Conservation (phyloP, 2,888 invertebrate genomes). For the Cenopis cana region DNA sequence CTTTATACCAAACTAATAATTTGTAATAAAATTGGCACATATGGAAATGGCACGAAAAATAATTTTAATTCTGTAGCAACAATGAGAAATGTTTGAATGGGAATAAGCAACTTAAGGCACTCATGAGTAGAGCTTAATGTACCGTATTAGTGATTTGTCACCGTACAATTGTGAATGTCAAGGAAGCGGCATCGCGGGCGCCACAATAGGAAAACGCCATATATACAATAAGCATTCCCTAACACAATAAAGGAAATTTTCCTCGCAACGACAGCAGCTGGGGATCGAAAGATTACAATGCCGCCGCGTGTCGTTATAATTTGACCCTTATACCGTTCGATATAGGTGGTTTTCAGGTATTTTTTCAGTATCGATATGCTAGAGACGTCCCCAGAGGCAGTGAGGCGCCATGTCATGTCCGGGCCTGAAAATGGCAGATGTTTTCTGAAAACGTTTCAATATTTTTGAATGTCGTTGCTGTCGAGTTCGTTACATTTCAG, state of each 20-base stretch:
- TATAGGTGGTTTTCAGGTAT: slow-evolving; percentile 55
- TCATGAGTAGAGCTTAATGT: slow-evolving; percentile 64
- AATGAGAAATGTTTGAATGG: not conserved
- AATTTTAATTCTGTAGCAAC: not conserved
- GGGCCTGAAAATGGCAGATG: slow-evolving; percentile 55
- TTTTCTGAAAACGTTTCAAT: slow-evolving; percentile 56
- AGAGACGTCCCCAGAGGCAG: slow-evolving; percentile 57
- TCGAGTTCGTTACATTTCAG: slow-evolving; percentile 26
- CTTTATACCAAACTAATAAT: no score
- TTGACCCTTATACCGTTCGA: slow-evolving; percentile 59
- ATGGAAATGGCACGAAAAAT: not conserved
- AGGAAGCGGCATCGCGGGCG: slow-evolving; percentile 62
- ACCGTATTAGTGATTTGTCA: slow-evolving; percentile 75
- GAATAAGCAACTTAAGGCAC: slow-evolving; percentile 50
- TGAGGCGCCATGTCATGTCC: slow-evolving; percentile 63
- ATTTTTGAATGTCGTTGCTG: slow-evolving; percentile 40
- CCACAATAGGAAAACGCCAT: slow-evolving; percentile 73
- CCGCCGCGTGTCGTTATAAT: slow-evolving; percentile 56
- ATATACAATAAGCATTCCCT: slow-evolving; percentile 79
- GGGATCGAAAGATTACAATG: slow-evolving; percentile 66
- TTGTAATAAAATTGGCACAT: not conserved
- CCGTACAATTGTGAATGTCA: slow-evolving; percentile 70
- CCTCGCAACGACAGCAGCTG: slow-evolving; percentile 62
- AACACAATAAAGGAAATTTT: slow-evolving; percentile 79
- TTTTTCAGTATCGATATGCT: slow-evolving; percentile 55